Evolutionary conservation across 2,888 invertebrate species (phyloP), one percentile per base, ranked within the genome.

Genomic region (Blastobasis adustella): DNA sequence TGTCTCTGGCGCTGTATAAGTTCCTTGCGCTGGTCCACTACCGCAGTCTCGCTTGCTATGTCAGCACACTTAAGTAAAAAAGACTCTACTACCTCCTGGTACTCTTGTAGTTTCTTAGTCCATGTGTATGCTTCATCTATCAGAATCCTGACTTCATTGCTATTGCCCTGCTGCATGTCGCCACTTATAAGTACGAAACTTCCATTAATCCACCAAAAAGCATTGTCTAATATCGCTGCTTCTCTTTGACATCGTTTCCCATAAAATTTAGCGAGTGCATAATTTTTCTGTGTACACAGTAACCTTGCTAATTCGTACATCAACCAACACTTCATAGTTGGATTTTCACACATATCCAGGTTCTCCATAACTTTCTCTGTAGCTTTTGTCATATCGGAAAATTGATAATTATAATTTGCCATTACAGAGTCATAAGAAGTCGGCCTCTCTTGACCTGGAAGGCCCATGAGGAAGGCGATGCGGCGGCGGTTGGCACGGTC

Each of bases 151-250:
- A 88, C 85, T 55, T 88, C 88, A 50, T 87, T 87, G 0, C 80
- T 69, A 51, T 88, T 88, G 4, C 81, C 81, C 63, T 88, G 88
- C 57, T 86, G 86, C 85, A 88, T 86, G 49, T 88, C 88, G 1
- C 86, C 83, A 51, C 84, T 85, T 79, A 88, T 82, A 5, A 87
- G 55, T 1, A 79, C 81, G 49, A 88, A 86, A 42, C 76, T 77
- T 0, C 82, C 86, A 57, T 87, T 86, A 8, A 87, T 57, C 87
- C 87, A 88, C 88, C 88, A 88, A 0, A 79, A 76, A 1, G 72
- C 65, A 54, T 67, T 85, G 37, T 72, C 69, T 37, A 86, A 56
- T 54, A 82, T 81, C 49, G 78, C 75, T 49, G 87, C 84, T 57
- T 87, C 82, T 47, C 75, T 69, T 57, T 88, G 88, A 56, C 87